Base-by-base conservation (phyloP, 2,888 invertebrate genomes). In the Drosophila nr. perissopoda region DNA sequence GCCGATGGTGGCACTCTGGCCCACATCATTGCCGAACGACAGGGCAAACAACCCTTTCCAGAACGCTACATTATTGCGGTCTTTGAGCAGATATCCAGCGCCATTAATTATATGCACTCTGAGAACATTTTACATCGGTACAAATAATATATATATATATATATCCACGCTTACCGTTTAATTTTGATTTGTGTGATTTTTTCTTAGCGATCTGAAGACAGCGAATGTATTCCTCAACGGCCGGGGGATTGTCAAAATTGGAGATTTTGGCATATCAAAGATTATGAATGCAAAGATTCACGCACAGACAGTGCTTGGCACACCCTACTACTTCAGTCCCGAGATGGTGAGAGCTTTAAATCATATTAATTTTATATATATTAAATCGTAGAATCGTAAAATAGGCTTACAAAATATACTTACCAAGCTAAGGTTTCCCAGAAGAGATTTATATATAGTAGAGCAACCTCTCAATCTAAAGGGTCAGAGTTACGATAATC, bases 241-340 rank as follows among this genome's bases (percentile, higher is more conserved):
- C 83, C 94, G 95, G 42, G 95, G 95, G 0, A 93, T 94, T 36
- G 94, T 96, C 0, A 96, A 96, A 93, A 94, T 96, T 42, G 96
- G 96, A 0, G 96, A 96, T 91, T 96, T 96, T 93, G 96, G 96
- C 31, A 96, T 96, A 78, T 96, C 96, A 2, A 96, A 96, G 92
- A 95, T 96, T 87, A 94, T 96, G 94, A 95, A 95, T 59, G 95
- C 96, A 0, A 94, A 93, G 92, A 94, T 94, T 34, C 95, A 95
- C 81, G 96, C 96, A 1, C 95, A 95, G 83, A 96, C 96, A 1
- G 95, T 96, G 18, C 93, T 96, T n/a, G 96, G 96, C 8, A 96
- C 96, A 5, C 96, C 96, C 0, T 96, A 96, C 89, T 96, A 96
- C 90, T 95, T 96, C 71, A 96, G 95, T 83, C 96, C 96, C 0